phyloP scores from a whole-genome alignment of 2,113 vertebrate genomes.

The Numenius arquata region DNA sequence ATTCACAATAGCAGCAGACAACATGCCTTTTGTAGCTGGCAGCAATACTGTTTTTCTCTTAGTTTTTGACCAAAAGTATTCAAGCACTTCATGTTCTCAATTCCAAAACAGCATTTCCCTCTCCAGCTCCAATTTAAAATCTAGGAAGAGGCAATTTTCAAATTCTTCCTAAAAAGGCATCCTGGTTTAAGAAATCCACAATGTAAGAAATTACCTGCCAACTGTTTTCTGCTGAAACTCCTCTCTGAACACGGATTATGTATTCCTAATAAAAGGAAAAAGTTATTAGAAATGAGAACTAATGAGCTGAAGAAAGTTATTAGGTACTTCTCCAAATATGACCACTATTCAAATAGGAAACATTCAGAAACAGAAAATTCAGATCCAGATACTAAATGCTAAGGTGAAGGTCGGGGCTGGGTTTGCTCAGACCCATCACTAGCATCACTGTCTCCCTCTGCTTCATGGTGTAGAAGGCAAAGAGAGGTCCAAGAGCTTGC shows the following conservation, averaged over 20 bases:
- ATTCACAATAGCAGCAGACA: background rate
- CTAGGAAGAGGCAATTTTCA: background rate
- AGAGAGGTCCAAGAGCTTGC: background rate
- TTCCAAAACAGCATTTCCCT: background rate
- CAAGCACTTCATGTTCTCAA: background rate
- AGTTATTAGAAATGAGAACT: background rate
- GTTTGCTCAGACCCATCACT: background rate
- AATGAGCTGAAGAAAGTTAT: background rate
- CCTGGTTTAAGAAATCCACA: background rate
- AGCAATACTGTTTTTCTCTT: background rate
- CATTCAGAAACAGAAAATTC: background rate
- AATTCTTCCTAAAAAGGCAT: background rate
- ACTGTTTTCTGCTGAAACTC: conserved; percentile 90
- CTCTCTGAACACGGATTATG: conserved; percentile 95
- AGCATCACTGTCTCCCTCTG: background rate
- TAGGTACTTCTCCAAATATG: background rate
- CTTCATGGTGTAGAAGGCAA: background rate
- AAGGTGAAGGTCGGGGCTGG: background rate
- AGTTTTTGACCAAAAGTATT: conserved; percentile 33
- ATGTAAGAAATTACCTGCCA: conserved; percentile 88
- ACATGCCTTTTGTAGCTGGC: background rate
- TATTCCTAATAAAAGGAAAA: conserved; percentile 84
- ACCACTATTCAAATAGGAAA: background rate
- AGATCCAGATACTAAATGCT: background rate
- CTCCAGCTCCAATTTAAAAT: background rate